These are phyloP conservation scores for Aldrovandia affinis DNA, from an alignment of 2,797 vertebrate species.

Conservation along the genomic window DNA sequence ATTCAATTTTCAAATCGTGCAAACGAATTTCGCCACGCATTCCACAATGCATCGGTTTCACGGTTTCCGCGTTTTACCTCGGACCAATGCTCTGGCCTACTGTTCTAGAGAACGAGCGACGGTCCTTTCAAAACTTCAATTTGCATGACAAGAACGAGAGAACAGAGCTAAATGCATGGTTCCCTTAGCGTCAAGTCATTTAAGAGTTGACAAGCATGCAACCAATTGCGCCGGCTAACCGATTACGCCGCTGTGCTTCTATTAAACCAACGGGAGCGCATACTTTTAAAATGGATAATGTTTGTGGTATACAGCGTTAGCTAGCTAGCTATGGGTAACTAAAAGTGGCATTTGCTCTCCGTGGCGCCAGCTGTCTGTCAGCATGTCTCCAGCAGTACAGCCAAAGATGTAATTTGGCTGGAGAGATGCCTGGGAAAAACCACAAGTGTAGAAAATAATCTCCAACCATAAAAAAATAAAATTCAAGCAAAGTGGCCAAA, in stretches of 20 bases:
- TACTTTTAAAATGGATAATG: background rate
- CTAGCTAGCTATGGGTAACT: background rate
- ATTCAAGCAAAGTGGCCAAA: background rate
- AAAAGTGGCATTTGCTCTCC: slow-evolving; percentile 1
- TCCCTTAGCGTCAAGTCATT: background rate
- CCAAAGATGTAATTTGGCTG: slow-evolving; percentile 30
- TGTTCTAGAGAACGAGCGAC: background rate
- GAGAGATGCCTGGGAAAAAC: slow-evolving; percentile 17
- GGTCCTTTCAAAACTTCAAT: background rate
- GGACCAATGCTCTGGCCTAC: background rate
- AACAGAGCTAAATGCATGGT: background rate
- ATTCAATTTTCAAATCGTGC: background rate
- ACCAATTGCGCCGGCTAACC: background rate
- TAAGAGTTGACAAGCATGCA: background rate
- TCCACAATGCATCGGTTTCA: background rate
- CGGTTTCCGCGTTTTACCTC: background rate
- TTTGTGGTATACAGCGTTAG: background rate
- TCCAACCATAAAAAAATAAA: background rate
- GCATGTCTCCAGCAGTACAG: slow-evolving; percentile 1
- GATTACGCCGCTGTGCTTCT: background rate
- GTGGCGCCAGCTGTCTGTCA: slow-evolving; percentile 35
- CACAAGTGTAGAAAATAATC: slow-evolving; percentile 29
- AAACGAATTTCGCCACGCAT: background rate
- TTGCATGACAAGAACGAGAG: slow-evolving; percentile 23
- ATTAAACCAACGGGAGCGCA: background rate